A percentile compares a stretch with the other conserved stretches of the same genome.
phyloP scores from a whole-genome alignment of 2,797 vertebrate genomes.

The Macropodus opercularis region DNA sequence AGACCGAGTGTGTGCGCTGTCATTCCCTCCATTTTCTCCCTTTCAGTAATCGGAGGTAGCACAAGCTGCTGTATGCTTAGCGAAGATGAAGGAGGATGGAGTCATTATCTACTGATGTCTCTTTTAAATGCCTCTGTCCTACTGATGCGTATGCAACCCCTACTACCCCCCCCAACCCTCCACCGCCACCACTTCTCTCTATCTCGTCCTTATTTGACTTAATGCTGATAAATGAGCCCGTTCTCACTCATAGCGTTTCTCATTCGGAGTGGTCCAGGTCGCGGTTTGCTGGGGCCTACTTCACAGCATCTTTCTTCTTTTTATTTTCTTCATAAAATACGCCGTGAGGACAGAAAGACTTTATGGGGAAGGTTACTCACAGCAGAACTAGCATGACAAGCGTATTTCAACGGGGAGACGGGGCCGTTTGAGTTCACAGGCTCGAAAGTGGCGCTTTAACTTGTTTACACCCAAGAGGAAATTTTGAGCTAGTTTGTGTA shows the following conservation, averaged over 20 bases:
- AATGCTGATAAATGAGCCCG: conserved; percentile 74
- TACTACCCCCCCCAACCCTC: conserved; percentile 17
- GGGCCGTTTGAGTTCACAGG: background rate
- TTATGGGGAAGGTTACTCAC: conserved; percentile 25
- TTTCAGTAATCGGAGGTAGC: conserved; percentile 12
- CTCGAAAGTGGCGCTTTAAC: background rate
- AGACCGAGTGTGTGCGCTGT: conserved; percentile 2
- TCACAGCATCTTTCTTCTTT: conserved; percentile 25
- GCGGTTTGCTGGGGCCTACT: conserved; percentile 45
- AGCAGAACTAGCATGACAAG: background rate
- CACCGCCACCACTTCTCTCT: conserved; percentile 37
- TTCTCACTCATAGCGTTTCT: conserved; percentile 55
- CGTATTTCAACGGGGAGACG: background rate
- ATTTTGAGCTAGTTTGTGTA: background rate
- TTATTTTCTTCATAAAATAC: conserved; percentile 26
- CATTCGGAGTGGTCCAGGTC: conserved; percentile 45
- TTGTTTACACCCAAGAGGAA: conserved; percentile 3
- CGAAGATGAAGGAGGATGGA: conserved; percentile 34
- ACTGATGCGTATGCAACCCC: conserved; percentile 40
- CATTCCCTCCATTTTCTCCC: background rate
- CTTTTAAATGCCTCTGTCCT: conserved; percentile 56
- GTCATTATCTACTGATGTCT: conserved; percentile 64
- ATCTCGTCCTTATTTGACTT: conserved; percentile 65
- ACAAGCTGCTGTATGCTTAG: conserved; percentile 15
- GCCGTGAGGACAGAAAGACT: conserved; percentile 38